Percentiles rank a stretch among this genome's conserved stretches.
Conservation (phyloP, 2,797 vertebrate genomes). For the Zenarchopterus dispar region DNA sequence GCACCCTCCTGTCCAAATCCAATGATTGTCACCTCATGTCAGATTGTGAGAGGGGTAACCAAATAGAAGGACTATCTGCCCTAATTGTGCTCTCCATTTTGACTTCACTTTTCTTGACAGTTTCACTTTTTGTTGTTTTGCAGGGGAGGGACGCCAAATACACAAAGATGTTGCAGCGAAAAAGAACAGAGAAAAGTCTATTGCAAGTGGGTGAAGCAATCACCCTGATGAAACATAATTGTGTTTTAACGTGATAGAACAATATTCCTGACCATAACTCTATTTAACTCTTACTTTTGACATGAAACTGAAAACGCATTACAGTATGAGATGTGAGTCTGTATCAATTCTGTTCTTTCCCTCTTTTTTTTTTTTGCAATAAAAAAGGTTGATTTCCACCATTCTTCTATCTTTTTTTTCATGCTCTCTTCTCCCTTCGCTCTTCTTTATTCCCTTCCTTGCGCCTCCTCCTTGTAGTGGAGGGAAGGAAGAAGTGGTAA, state of each 20-base stretch:
- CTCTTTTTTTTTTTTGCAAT: constrained; percentile 72
- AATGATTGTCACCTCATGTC: constrained; percentile 58
- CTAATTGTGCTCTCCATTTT: constrained; percentile 43
- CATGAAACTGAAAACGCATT: constrained; percentile 79
- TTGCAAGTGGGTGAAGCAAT: constrained; percentile 65
- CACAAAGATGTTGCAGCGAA: constrained; percentile 40
- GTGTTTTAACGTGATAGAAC: constrained; percentile 80
- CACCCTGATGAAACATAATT: constrained; percentile 78
- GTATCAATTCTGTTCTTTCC: constrained; percentile 73
- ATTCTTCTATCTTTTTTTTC: constrained; percentile 61
- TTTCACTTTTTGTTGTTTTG: constrained; percentile 33
- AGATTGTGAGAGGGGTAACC: constrained; percentile 48
- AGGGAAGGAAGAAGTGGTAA: constrained; percentile 80
- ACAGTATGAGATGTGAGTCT: constrained; percentile 68
- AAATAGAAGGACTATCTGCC: constrained; percentile 53
- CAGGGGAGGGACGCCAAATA: constrained; percentile 19
- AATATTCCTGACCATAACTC: constrained; percentile 79
- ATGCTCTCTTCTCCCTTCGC: constrained; percentile 50
- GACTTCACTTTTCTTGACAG: constrained; percentile 44
- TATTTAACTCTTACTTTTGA: constrained; percentile 81
- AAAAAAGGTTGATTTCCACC: constrained; percentile 73
- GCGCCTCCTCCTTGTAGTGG: constrained; percentile 55
- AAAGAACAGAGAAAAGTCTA: constrained; percentile 47
- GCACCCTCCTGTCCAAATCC: constrained; percentile 48
- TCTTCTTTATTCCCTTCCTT: constrained; percentile 61